Percentiles rank a stretch among this genome's conserved stretches.
phyloP scores from a whole-genome alignment of 2,113 vertebrate genomes.

The Rallus limicola region DNA sequence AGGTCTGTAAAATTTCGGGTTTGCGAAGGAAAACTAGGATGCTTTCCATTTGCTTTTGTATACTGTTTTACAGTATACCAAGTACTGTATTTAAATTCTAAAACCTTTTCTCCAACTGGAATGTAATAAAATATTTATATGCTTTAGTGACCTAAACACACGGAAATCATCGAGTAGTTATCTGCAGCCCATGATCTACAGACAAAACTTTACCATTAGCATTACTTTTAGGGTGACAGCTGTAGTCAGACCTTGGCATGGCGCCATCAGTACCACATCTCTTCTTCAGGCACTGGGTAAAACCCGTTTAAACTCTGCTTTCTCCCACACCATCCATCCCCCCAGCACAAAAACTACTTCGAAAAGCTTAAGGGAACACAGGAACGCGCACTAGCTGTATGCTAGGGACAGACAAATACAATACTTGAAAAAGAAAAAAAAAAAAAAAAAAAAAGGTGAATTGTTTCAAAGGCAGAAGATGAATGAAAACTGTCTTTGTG shows the following conservation, averaged over 20 bases:
- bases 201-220: neutral
- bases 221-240: neutral
- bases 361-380: neutral
- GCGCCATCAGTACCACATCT: neutral
- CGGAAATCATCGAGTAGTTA: neutral
- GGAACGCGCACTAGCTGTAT: neutral
- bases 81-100: neutral
- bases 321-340: neutral
- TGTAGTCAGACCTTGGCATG: neutral
- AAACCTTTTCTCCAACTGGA: neutral
- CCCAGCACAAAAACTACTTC: neutral
- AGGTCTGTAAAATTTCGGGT: neutral
- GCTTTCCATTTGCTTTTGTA: neutral
- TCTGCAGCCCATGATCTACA: neutral
- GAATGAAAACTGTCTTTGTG: neutral
- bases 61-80: neutral
- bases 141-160: neutral
- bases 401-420: neutral
- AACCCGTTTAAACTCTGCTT: neutral
- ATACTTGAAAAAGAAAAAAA: too few relatives aligned
- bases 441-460: accelerated
- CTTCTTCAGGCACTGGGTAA: neutral
- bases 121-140: neutral
- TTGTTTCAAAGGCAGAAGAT: neutral
- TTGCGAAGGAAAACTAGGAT: neutral